A percentile compares a stretch with the other conserved stretches of the same genome.
phyloP scores from a whole-genome alignment of 2,797 vertebrate species.

The Acomys russatus region DNA sequence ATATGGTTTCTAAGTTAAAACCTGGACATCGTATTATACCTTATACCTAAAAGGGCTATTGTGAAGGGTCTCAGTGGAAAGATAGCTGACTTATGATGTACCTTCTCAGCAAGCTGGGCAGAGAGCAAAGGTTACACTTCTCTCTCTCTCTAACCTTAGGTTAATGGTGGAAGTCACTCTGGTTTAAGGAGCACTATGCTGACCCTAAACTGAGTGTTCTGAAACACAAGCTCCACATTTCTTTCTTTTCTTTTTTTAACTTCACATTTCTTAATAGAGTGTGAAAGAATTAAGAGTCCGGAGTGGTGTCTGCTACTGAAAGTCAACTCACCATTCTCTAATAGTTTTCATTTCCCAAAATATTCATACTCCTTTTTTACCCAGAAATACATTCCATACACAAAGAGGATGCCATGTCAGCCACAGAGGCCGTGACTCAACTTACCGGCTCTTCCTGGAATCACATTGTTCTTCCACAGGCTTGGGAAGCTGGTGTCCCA shows the following conservation, averaged over 20 bases:
- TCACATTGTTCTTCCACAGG: constrained; percentile 10
- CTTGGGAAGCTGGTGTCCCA: constrained; percentile 6
- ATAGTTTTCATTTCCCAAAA: constrained; percentile 30
- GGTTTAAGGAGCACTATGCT: background rate
- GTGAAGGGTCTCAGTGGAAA: constrained; percentile 2
- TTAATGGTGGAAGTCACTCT: constrained; percentile 9
- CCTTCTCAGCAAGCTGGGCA: background rate
- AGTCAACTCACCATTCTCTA: constrained; percentile 1
- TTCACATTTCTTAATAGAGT: constrained; percentile 33
- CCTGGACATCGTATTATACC: background rate
- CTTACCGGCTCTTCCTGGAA: constrained; percentile 62
- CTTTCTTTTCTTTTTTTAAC: background rate
- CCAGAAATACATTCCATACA: background rate
- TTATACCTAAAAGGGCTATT: background rate
- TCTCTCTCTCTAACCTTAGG: background rate
- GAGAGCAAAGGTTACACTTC: background rate
- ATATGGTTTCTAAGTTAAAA: constrained; percentile 76
- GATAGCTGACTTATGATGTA: constrained; percentile 8
- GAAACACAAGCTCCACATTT: constrained; percentile 36
- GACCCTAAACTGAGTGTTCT: constrained; percentile 24
- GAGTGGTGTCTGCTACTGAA: background rate
- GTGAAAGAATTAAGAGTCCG: constrained; percentile 13
- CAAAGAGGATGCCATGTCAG: background rate
- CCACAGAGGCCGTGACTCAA: background rate
- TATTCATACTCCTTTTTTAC: background rate